Evolutionary conservation across 2,797 vertebrate species (phyloP).

Genomic region (Gambusia yucatana): DNA sequence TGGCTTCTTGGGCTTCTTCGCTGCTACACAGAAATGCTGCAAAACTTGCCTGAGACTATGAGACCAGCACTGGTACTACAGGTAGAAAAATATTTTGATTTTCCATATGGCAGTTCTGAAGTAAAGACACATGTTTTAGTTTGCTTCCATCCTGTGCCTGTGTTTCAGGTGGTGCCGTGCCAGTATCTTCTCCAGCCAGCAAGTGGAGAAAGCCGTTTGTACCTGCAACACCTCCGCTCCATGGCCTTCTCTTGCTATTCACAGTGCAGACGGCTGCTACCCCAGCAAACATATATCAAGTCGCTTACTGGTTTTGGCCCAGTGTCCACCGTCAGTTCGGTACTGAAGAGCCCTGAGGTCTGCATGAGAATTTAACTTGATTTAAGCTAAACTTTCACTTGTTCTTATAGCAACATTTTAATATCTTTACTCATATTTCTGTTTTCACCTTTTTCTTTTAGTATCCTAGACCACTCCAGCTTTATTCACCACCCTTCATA

Average conservation of each 20-base stretch:
- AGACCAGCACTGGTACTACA: conserved; percentile 93
- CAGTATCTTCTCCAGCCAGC: conserved; percentile 96
- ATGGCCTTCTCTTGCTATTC: conserved; percentile 96
- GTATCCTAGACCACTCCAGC: conserved; percentile 90
- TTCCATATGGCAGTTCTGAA: too few relatives aligned
- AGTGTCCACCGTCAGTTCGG: conserved; percentile 87
- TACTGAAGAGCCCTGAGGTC: conserved; percentile 91
- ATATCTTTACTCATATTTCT: not conserved
- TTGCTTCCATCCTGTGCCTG: not conserved
- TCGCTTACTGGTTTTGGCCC: conserved; percentile 97
- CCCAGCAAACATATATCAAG: conserved; percentile 93
- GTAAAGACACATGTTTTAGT: not conserved
- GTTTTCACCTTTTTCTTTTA: conserved; percentile 61
- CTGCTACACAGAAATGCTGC: conserved; percentile 96
- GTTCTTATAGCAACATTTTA: not conserved
- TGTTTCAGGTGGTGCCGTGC: conserved; percentile 90
- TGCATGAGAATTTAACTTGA: not conserved
- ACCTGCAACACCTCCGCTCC: conserved; percentile 96
- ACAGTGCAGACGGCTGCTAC: conserved; percentile 91
- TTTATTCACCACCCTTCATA: conserved; percentile 93
- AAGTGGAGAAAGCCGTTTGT: conserved; percentile 91
- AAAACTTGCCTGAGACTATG: conserved; percentile 89
- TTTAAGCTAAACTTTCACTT: not conserved
- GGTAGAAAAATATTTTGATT: conserved; percentile 69
- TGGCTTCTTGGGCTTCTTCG: conserved; percentile 95